Conservation (phyloP, 2,888 invertebrate genomes). For the Melipona bicolor region DNA sequence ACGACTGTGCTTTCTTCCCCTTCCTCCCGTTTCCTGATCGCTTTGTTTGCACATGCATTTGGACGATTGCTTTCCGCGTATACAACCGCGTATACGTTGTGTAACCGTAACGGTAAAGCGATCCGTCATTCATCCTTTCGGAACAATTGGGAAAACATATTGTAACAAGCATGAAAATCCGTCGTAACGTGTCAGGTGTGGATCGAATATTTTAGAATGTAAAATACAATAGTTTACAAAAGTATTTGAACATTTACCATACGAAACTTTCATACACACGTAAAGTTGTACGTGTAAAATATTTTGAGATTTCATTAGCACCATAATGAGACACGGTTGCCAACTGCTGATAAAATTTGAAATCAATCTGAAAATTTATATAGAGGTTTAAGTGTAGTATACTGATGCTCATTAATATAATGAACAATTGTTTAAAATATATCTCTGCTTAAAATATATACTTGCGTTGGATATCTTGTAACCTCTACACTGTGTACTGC, state of each 20-base stretch:
- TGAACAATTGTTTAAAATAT: background rate
- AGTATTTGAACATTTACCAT: background rate
- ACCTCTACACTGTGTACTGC: background rate
- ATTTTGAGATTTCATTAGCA: background rate
- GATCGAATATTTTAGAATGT: constrained; percentile 14
- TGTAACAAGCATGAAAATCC: constrained; percentile 11
- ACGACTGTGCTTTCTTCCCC: constrained; percentile 17
- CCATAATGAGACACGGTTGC: background rate
- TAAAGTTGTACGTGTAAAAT: background rate
- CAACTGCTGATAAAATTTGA: background rate
- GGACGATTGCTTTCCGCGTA: constrained; percentile 51
- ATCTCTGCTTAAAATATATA: background rate
- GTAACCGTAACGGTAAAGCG: constrained; percentile 55
- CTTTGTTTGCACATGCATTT: constrained; percentile 48
- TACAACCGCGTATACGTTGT: constrained; percentile 18
- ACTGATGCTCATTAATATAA: background rate
- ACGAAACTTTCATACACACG: background rate
- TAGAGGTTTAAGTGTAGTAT: background rate
- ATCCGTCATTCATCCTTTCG: constrained; percentile 44
- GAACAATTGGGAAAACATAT: constrained; percentile 41
- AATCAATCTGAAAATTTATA: background rate
- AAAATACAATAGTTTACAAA: background rate
- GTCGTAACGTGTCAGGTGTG: background rate
- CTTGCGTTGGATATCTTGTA: too few species aligned
- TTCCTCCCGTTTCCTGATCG: constrained; percentile 20